Evolutionary conservation across 2,113 vertebrate species (phyloP).

Genomic region (Oenanthe melanoleuca): DNA sequence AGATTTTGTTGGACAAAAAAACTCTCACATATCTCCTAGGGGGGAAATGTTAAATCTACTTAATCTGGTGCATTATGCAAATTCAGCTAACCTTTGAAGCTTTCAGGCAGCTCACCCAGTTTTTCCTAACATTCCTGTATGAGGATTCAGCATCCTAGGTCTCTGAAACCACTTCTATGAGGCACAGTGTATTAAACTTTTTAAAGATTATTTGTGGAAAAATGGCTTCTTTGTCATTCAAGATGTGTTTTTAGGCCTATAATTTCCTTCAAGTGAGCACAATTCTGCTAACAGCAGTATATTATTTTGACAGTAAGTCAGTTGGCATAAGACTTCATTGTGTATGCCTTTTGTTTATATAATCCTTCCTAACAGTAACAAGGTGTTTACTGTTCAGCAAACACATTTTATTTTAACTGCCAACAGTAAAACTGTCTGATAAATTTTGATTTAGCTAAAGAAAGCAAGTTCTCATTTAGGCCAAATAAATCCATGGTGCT

Average conservation of each 20-base stretch:
- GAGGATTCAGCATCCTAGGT: neutral
- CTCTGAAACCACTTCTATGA: neutral
- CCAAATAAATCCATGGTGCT: conserved; percentile 78
- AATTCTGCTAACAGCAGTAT: conserved; percentile 31
- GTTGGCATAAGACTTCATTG: conserved; percentile 61
- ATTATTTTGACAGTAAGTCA: conserved; percentile 71
- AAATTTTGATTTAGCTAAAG: conserved; percentile 85
- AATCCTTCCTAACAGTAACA: conserved; percentile 82
- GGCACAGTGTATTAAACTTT: conserved; percentile 32
- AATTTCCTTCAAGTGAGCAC: conserved; percentile 64
- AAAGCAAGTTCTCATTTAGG: conserved; percentile 75
- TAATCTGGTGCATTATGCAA: conserved; percentile 3
- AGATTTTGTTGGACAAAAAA: neutral
- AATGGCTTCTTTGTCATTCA: conserved; percentile 63
- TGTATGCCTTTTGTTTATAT: conserved; percentile 79
- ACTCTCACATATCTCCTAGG: fast-evolving
- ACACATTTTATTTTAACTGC: conserved; percentile 82
- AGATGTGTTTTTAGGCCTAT: conserved; percentile 54
- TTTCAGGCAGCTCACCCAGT: neutral
- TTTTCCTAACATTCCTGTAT: neutral
- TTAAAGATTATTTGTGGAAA: conserved; percentile 48
- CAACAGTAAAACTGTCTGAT: conserved; percentile 86
- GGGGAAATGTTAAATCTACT: neutral
- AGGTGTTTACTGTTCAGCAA: conserved; percentile 86
- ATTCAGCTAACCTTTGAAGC: conserved; percentile 13